A percentile compares a stretch with the other conserved stretches of the same genome.
Evolutionary conservation across 2,888 invertebrate genomes (phyloP).

Genomic region (Ochlodes sylvanus): DNA sequence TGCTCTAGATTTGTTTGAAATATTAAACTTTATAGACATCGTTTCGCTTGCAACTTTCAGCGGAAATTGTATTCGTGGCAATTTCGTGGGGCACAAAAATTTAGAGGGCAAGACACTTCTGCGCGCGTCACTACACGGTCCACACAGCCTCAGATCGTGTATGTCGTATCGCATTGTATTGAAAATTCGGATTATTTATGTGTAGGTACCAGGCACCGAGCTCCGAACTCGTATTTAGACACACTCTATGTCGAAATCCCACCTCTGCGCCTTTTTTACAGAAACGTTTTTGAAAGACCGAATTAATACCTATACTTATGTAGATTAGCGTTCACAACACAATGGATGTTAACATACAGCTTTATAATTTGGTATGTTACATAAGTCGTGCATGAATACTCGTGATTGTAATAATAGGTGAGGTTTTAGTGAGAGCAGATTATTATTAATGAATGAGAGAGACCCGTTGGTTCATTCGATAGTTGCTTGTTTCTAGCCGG

Average conservation of each 20-base stretch:
- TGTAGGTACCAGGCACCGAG: conserved; percentile 50
- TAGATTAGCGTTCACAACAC: conserved; percentile 77
- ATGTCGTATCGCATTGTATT: conserved; percentile 64
- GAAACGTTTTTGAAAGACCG: conserved; percentile 79
- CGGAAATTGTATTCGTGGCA: conserved; percentile 28
- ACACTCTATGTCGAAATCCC: conserved; percentile 65
- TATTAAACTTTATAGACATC: conserved; percentile 20
- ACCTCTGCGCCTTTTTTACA: conserved; percentile 69
- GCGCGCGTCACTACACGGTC: conserved; percentile 50
- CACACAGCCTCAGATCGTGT: conserved; percentile 52
- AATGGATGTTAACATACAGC: conserved; percentile 77
- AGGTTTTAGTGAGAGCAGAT: conserved; percentile 66
- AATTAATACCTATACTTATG: conserved; percentile 84
- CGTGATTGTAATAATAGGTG: conserved; percentile 72
- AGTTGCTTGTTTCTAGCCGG: conserved; percentile 49
- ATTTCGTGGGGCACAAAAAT: conserved; percentile 20
- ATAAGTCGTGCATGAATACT: conserved; percentile 72
- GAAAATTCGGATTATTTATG: conserved; percentile 64
- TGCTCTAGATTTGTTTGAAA: conserved; percentile 38
- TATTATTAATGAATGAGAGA: conserved; percentile 76
- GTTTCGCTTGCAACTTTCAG: conserved; percentile 37
- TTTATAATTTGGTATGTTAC: conserved; percentile 77
- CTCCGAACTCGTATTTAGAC: conserved; percentile 37
- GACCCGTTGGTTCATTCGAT: conserved; percentile 61
- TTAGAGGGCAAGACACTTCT: conserved; percentile 48